Evolutionary conservation across 2,888 invertebrate species (phyloP).

Genomic region (Polydrusus tereticollis): DNA sequence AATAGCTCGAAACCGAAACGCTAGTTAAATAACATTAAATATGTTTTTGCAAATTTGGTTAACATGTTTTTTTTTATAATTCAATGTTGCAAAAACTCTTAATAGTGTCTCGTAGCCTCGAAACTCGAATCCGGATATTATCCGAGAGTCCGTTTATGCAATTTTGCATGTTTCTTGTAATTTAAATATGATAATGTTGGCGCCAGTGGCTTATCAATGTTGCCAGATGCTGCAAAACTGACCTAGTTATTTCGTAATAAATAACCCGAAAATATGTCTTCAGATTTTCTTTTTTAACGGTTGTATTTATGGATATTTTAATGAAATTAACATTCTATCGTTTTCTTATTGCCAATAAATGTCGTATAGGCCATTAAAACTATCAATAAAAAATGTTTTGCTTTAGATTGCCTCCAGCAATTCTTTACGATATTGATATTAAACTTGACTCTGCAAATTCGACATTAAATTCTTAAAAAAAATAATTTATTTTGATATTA

Average conservation of each 20-base stretch:
- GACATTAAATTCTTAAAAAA: too few relatives aligned
- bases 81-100: background rate
- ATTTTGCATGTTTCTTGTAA: conserved; percentile 51
- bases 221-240: conserved; percentile 12
- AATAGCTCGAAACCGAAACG: too few relatives aligned
- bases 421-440: too few relatives aligned
- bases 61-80: background rate
- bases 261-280: background rate
- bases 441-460: too few relatives aligned
- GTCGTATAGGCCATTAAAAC: too few relatives aligned
- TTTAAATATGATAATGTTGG: conserved; percentile 54
- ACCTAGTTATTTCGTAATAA: background rate
- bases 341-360: too few relatives aligned
- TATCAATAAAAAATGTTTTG: too few relatives aligned
- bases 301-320: too few relatives aligned
- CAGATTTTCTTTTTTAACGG: too few relatives aligned
- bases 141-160: conserved; percentile 50
- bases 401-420: too few relatives aligned
- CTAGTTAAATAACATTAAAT: background rate
- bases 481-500: too few relatives aligned
- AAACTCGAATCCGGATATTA: conserved; percentile 49
- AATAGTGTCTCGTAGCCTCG: conserved; percentile 1
- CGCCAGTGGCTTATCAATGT: conserved; percentile 49
- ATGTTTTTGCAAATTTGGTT: background rate
- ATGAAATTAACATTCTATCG: too few relatives aligned